Conservation (phyloP, 2,888 invertebrate genomes). For the Dyspetes luteomarginatus region DNA sequence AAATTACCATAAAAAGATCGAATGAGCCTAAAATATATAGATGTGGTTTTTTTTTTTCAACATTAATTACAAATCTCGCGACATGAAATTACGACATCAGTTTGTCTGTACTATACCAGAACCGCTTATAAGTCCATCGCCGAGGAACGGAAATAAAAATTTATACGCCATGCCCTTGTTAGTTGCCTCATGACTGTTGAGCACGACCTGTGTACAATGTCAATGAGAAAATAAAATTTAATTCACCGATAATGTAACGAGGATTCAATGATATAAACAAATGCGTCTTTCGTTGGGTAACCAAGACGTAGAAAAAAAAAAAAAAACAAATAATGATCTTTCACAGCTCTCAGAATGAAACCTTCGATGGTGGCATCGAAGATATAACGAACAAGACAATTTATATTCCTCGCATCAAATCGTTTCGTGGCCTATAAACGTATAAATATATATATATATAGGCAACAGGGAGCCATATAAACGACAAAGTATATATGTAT, state of each 20-base stretch:
- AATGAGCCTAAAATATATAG: too few species aligned
- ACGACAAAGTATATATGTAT: not conserved
- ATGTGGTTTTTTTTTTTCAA: too few species aligned
- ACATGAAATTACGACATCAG: too few species aligned
- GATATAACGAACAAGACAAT: conserved; percentile 8
- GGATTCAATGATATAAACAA: not conserved
- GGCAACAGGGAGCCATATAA: not conserved
- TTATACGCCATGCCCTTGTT: conserved; percentile 66
- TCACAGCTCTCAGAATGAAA: not conserved
- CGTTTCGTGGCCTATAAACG: not conserved
- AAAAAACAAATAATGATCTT: not conserved
- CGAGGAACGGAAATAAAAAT: conserved; percentile 68
- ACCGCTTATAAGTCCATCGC: conserved; percentile 69
- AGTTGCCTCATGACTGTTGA: conserved; percentile 66
- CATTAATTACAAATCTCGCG: too few species aligned
- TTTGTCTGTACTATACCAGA: conserved; percentile 64
- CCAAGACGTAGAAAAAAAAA: not conserved
- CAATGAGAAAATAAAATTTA: conserved; percentile 1
- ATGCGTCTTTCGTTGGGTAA: too few species aligned
- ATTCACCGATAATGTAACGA: not conserved
- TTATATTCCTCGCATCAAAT: conserved; percentile 36
- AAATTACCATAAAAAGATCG: too few species aligned
- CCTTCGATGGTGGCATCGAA: conserved; percentile 24
- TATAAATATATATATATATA: not conserved
- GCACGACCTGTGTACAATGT: conserved; percentile 59